Conservation (phyloP, 2,113 vertebrate species). For the Serinus canaria region DNA sequence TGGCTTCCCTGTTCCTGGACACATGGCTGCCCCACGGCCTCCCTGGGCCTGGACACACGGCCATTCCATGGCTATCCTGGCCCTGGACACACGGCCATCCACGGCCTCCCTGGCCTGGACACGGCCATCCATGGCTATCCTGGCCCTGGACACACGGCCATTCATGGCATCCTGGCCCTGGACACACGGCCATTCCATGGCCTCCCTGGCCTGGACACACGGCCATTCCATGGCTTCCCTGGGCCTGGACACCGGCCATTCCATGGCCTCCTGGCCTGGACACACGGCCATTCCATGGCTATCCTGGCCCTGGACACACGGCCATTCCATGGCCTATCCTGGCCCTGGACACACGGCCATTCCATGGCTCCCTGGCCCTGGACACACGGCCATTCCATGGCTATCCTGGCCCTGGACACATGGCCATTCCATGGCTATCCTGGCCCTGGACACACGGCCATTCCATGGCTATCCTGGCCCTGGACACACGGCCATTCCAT, state of each 20-base stretch:
- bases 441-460: too few relatives aligned
- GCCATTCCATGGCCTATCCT: too few relatives aligned
- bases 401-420: too few relatives aligned
- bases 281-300: too few relatives aligned
- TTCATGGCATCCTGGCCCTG: fast-evolving
- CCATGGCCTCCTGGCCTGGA: background rate
- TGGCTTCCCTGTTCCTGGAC: fast-evolving
- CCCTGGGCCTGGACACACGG: background rate
- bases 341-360: too few relatives aligned
- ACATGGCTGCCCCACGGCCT: fast-evolving
- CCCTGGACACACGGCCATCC: fast-evolving
- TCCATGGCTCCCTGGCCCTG: too few relatives aligned
- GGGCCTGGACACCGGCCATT: background rate
- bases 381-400: too few relatives aligned
- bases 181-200: background rate
- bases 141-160: background rate
- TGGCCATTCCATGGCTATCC: too few relatives aligned
- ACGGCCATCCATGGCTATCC: background rate
- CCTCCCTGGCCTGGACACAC: fast-evolving
- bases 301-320: too few relatives aligned
- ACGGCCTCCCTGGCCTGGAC: fast-evolving
- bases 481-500: too few relatives aligned
- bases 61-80: fast-evolving
- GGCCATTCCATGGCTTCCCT: fast-evolving
- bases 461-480: too few relatives aligned